Evolutionary conservation across 2,888 invertebrate species (phyloP).

Genomic region (Pardosa pseudoannulata): DNA sequence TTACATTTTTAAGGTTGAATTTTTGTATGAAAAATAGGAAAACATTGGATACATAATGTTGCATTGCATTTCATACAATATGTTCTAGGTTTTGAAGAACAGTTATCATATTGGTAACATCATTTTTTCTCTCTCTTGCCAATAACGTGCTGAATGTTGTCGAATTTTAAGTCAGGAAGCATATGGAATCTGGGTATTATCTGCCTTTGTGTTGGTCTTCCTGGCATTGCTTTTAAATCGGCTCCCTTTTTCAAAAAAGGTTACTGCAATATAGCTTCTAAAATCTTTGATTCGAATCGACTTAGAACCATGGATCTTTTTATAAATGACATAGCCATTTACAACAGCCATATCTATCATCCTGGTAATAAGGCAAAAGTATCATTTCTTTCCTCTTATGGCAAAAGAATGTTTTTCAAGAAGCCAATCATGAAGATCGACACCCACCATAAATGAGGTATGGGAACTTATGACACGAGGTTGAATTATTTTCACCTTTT

Average conservation of each 20-base stretch:
- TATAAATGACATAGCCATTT: conserved; percentile 1
- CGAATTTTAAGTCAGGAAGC: conserved; percentile 9
- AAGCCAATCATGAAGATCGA: conserved; percentile 9
- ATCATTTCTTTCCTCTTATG: not conserved
- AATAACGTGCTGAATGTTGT: conserved; percentile 12
- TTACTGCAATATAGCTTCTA: conserved; percentile 12
- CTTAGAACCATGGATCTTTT: not conserved
- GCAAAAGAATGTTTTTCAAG: conserved; percentile 9
- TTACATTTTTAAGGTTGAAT: not conserved
- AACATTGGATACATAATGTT: conserved; percentile 16
- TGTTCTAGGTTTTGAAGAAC: conserved; percentile 1
- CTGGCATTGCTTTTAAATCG: not conserved
- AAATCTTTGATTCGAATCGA: conserved; percentile 17
- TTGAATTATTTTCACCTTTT: conserved; percentile 6
- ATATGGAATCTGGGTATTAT: conserved; percentile 11
- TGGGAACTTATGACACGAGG: not conserved
- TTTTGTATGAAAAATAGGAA: conserved; percentile 17
- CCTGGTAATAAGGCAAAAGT: conserved; percentile 8
- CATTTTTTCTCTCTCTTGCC: conserved; percentile 1
- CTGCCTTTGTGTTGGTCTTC: not conserved
- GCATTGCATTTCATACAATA: conserved; percentile 20
- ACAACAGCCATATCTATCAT: conserved; percentile 15
- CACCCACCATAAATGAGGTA: conserved; percentile 7
- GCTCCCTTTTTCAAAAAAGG: conserved; percentile 11
- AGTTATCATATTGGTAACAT: conserved; percentile 7